phyloP scores from a whole-genome alignment of 2,113 vertebrate genomes.

The Aix galericulata region DNA sequence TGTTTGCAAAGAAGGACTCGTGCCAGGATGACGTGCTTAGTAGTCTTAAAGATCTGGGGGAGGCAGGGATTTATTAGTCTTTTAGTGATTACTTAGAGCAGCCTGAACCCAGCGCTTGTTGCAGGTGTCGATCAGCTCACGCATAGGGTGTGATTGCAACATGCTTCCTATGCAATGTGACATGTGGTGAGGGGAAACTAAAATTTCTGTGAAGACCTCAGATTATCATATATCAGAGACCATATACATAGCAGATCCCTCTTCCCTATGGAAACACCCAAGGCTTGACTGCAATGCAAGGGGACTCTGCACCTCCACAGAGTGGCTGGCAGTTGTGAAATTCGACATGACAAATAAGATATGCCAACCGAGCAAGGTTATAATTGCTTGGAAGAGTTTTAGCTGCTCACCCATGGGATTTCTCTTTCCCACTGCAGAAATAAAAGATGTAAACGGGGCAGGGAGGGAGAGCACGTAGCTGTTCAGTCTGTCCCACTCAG shows the following conservation, averaged over 20 bases:
- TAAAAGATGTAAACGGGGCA: neutral
- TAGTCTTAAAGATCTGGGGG: neutral
- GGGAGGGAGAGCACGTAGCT: neutral
- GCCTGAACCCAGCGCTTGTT: neutral
- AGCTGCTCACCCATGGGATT: neutral
- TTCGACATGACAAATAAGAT: neutral
- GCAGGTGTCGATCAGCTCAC: neutral
- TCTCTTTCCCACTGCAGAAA: neutral
- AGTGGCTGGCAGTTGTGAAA: neutral
- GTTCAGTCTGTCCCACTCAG: neutral
- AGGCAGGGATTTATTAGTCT: neutral
- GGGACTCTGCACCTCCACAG: neutral
- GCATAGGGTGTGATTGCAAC: fast-evolving
- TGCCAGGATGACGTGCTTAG: neutral
- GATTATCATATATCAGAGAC: neutral
- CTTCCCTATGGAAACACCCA: neutral
- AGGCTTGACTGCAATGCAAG: neutral
- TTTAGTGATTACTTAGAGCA: neutral
- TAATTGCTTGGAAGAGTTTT: neutral
- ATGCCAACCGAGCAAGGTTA: neutral
- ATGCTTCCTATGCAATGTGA: fast-evolving
- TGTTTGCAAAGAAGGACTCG: neutral
- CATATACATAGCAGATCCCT: neutral
- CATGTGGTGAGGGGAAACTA: neutral
- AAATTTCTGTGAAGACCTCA: neutral